These are phyloP conservation scores for Mya arenaria DNA, from an alignment of 1,140 invertebrate species.

Conservation along the genomic window DNA sequence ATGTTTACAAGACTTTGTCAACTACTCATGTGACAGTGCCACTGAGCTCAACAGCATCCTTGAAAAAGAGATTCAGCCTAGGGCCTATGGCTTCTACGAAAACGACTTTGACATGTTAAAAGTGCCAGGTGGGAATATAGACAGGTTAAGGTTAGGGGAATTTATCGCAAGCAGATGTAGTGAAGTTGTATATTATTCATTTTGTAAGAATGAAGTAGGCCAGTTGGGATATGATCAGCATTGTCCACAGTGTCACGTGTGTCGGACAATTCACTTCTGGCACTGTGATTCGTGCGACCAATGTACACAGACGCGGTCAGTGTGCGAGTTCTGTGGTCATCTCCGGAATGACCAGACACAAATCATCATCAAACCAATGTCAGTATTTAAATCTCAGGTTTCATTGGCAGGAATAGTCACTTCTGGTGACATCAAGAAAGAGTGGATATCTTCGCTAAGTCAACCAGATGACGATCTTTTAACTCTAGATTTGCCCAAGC, in stretches of 20 bases:
- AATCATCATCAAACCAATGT: slow-evolving; percentile 47
- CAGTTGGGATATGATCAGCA: slow-evolving; percentile 49
- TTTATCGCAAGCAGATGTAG: slow-evolving; percentile 40
- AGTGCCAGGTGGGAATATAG: slow-evolving; percentile 41
- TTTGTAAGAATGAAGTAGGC: slow-evolving; percentile 39
- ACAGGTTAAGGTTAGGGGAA: slow-evolving; percentile 33
- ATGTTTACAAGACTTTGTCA: slow-evolving; percentile 48
- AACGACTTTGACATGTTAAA: slow-evolving; percentile 38
- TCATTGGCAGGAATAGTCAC: slow-evolving; percentile 3
- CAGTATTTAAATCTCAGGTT: slow-evolving; percentile 42
- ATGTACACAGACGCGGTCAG: slow-evolving; percentile 22
- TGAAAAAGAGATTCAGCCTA: slow-evolving; percentile 19
- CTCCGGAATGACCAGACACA: slow-evolving; percentile 19
- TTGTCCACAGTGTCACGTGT: slow-evolving; percentile 27
- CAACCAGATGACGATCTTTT: slow-evolving; percentile 11
- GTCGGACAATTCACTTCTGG: slow-evolving; percentile 39
- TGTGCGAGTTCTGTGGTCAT: slow-evolving; percentile 54
- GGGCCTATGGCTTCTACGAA: slow-evolving; percentile 34
- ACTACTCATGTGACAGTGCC: slow-evolving; percentile 46
- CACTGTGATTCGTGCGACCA: slow-evolving; percentile 42
- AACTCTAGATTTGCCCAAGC: neutral
- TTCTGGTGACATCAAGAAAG: slow-evolving; percentile 14
- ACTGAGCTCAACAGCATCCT: slow-evolving; percentile 31
- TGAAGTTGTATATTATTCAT: slow-evolving; percentile 48
- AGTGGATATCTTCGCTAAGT: slow-evolving; percentile 17